These are phyloP conservation scores for Luffia ferchaultella DNA, from an alignment of 2,888 invertebrate species.

Conservation along the genomic window DNA sequence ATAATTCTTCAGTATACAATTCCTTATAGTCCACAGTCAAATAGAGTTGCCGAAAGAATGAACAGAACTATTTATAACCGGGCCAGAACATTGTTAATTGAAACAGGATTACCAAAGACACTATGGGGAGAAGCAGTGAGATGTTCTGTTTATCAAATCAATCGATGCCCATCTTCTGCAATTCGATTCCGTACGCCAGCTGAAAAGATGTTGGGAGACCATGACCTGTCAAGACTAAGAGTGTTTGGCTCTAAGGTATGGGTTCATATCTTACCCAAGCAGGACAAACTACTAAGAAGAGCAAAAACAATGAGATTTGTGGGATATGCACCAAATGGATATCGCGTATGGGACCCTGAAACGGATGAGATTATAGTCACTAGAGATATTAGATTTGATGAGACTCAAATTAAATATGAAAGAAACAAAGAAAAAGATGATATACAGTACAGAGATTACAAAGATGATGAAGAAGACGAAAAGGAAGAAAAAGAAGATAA, in stretches of 20 bases:
- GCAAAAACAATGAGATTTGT: neutral
- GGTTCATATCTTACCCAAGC: slow-evolving; percentile 1
- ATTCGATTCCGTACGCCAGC: slow-evolving; percentile 4
- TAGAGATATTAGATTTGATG: slow-evolving; percentile 9
- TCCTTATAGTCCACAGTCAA: slow-evolving; percentile 5
- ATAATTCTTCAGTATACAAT: slow-evolving; percentile 1
- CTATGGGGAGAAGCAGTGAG: slow-evolving; percentile 7
- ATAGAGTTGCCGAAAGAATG: slow-evolving; percentile 7
- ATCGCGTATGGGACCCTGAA: slow-evolving; percentile 9
- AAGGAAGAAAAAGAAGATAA: slow-evolving; percentile 4
- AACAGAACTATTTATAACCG: slow-evolving; percentile 8
- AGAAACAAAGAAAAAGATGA: neutral
- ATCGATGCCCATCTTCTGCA: slow-evolving; percentile 4
- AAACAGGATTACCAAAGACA: slow-evolving; percentile 1
- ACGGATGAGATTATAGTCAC: slow-evolving; percentile 4
- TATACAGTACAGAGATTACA: neutral
- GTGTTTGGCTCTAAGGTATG: slow-evolving; percentile 4
- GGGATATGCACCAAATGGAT: slow-evolving; percentile 5
- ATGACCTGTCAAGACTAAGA: slow-evolving; percentile 1
- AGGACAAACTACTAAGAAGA: slow-evolving; percentile 4
- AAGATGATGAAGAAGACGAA: slow-evolving; percentile 2
- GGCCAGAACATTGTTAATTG: slow-evolving; percentile 7
- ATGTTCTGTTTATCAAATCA: slow-evolving; percentile 4
- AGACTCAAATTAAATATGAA: slow-evolving; percentile 2
- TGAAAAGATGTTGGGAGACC: slow-evolving; percentile 1